Conservation (phyloP, 2,888 invertebrate genomes). For the Drosophila dives region DNA sequence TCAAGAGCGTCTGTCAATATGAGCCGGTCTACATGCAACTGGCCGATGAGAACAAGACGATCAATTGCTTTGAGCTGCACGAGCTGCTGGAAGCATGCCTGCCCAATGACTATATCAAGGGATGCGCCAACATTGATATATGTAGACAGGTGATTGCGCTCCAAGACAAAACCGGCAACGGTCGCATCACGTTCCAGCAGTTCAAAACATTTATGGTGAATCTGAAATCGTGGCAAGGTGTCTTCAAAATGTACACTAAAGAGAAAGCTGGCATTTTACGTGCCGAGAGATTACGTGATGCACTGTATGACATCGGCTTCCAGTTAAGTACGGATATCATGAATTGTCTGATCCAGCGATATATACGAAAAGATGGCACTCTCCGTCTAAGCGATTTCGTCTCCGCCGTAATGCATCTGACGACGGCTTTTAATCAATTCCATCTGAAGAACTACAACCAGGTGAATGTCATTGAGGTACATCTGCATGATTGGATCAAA, state of each 20-base stretch:
- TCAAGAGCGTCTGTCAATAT: conserved; percentile 88
- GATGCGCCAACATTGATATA: conserved; percentile 96
- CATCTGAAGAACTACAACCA: conserved; percentile 92
- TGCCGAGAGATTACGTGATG: conserved; percentile 93
- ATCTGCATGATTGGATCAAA: conserved; percentile 88
- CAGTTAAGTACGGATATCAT: conserved; percentile 93
- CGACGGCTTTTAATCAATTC: conserved; percentile 92
- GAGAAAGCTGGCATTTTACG: conserved; percentile 95
- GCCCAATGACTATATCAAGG: conserved; percentile 97
- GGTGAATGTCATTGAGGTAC: conserved; percentile 92
- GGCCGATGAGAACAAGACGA: conserved; percentile 94
- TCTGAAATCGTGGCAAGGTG: conserved; percentile 95
- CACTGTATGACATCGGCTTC: conserved; percentile 94
- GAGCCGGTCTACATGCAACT: conserved; percentile 95
- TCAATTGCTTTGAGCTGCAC: conserved; percentile 95
- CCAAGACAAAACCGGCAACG: conserved; percentile 92
- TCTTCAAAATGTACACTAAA: conserved; percentile 95
- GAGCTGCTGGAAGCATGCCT: conserved; percentile 95
- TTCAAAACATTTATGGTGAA: conserved; percentile 97
- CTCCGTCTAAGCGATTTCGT: conserved; percentile 96
- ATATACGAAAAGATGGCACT: conserved; percentile 97
- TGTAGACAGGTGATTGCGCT: conserved; percentile 95
- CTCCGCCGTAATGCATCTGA: conserved; percentile 94
- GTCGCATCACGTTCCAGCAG: conserved; percentile 92
- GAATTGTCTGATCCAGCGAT: conserved; percentile 92